phyloP scores from a whole-genome alignment of 1,140 invertebrate genomes.

The Drosophila auraria region DNA sequence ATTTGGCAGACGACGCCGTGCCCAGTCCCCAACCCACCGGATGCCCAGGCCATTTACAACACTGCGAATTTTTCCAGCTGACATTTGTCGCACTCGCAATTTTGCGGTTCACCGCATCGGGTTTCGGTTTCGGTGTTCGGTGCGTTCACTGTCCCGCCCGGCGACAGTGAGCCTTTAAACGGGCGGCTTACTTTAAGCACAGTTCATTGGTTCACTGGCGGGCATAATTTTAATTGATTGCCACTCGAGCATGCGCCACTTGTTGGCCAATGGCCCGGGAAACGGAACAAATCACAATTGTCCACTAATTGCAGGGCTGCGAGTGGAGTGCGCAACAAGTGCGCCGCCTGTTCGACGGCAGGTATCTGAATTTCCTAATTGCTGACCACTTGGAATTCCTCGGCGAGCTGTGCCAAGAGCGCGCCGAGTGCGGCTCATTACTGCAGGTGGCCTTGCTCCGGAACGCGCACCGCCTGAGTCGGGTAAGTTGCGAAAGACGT shows the following conservation, averaged over 20 bases:
- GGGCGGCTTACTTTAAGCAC: constrained; percentile 49
- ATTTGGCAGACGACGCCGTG: constrained; percentile 53
- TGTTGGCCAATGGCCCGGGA: constrained; percentile 60
- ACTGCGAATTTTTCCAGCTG: constrained; percentile 47
- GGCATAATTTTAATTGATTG: constrained; percentile 79
- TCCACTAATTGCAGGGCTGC: constrained; percentile 66
- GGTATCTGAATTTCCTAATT: constrained; percentile 84
- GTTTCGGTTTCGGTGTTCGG: constrained; percentile 30
- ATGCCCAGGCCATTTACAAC: constrained; percentile 2
- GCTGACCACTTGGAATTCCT: constrained; percentile 82
- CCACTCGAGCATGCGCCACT: constrained; percentile 75
- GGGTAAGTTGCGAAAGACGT: constrained; percentile 54
- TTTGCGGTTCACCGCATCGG: constrained; percentile 72
- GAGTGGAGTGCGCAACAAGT: constrained; percentile 84
- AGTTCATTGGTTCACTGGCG: constrained; percentile 31
- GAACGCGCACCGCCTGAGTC: constrained; percentile 52
- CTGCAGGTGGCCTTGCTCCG: constrained; percentile 63
- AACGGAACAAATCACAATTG: constrained; percentile 44
- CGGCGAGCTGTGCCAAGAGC: constrained; percentile 78
- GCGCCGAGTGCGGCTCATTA: constrained; percentile 77
- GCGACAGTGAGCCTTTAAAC: constrained; percentile 43
- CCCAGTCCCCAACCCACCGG: neutral
- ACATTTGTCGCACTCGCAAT: constrained; percentile 75
- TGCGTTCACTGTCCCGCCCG: constrained; percentile 21
- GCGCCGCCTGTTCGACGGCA: constrained; percentile 65